A percentile compares a stretch with the other conserved stretches of the same genome.
phyloP scores from a whole-genome alignment of 2,797 vertebrate genomes.

The Microctenopoma stevenorrisi region DNA sequence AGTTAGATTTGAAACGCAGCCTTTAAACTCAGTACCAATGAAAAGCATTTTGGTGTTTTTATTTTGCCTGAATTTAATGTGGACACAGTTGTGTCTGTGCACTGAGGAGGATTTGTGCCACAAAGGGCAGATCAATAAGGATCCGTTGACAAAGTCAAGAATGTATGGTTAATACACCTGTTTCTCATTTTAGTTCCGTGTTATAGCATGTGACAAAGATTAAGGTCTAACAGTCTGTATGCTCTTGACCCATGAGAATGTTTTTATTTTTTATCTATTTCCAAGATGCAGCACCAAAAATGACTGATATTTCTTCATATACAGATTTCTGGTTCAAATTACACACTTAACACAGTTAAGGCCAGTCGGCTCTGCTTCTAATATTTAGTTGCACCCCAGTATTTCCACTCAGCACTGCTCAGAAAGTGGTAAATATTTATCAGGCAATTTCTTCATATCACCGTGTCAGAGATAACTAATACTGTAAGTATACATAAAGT shows the following conservation, averaged over 20 bases:
- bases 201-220: not conserved
- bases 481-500: no score
- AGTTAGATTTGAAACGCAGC: slow-evolving; percentile 5
- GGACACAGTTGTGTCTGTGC: not conserved
- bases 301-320: no score
- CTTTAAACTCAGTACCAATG: slow-evolving; percentile 8
- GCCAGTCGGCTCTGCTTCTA: slow-evolving; percentile 14
- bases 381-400: slow-evolving; percentile 10
- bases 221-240: not conserved
- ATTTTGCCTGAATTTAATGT: not conserved
- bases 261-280: no score
- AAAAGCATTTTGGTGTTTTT: slow-evolving; percentile 6
- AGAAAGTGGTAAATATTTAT: slow-evolving; percentile 40
- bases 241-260: not conserved
- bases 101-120: slow-evolving; percentile 14
- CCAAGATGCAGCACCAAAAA: no score
- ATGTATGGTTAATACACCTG: not conserved
- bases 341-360: no score
- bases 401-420: slow-evolving; percentile 28
- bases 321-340: no score
- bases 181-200: not conserved
- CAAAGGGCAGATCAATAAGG: not conserved
- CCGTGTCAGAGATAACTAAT: no score
- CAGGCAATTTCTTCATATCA: not conserved
- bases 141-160: not conserved